Percentiles rank a stretch among this genome's conserved stretches.
Conservation (phyloP, 2,888 invertebrate species). For the Linyphia triangularis region DNA sequence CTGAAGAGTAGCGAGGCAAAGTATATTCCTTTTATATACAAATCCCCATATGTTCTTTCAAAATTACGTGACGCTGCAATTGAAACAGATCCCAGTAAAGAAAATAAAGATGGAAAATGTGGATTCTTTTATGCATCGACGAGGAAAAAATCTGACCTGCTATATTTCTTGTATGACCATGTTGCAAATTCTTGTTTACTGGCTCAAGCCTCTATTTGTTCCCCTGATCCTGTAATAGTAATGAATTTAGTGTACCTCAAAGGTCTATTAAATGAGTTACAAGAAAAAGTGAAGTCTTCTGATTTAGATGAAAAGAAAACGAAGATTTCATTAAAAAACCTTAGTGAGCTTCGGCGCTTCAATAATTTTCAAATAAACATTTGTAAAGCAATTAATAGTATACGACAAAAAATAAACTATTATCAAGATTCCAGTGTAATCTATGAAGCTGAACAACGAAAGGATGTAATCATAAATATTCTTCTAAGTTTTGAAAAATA, state of each 20-base stretch:
- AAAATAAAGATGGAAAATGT: not conserved
- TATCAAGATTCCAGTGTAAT: not conserved
- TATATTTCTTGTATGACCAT: slow-evolving; percentile 37
- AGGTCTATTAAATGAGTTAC: not conserved
- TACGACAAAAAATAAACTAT: not conserved
- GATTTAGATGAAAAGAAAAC: not conserved
- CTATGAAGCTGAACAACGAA: slow-evolving; percentile 14
- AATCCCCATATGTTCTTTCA: slow-evolving; percentile 24
- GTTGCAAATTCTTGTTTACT: slow-evolving; percentile 23
- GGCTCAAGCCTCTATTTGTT: not conserved
- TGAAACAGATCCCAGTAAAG: slow-evolving; percentile 7
- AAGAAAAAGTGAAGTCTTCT: not conserved
- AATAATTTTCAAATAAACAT: slow-evolving; percentile 40
- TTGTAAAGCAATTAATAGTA: not conserved
- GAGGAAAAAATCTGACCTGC: not conserved
- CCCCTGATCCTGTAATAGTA: slow-evolving; percentile 24
- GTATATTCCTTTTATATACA: not conserved
- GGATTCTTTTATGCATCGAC: slow-evolving; percentile 15
- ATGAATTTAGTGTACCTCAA: slow-evolving; percentile 1
- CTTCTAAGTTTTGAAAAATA: slow-evolving; percentile 8
- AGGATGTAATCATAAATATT: slow-evolving; percentile 9
- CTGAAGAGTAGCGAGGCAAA: not conserved
- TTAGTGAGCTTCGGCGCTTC: not conserved
- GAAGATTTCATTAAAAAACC: not conserved
- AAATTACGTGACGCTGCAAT: slow-evolving; percentile 27